These are phyloP conservation scores for Smutsia temminckii DNA, from an alignment of 2,797 vertebrate genomes.

Conservation along the genomic window DNA sequence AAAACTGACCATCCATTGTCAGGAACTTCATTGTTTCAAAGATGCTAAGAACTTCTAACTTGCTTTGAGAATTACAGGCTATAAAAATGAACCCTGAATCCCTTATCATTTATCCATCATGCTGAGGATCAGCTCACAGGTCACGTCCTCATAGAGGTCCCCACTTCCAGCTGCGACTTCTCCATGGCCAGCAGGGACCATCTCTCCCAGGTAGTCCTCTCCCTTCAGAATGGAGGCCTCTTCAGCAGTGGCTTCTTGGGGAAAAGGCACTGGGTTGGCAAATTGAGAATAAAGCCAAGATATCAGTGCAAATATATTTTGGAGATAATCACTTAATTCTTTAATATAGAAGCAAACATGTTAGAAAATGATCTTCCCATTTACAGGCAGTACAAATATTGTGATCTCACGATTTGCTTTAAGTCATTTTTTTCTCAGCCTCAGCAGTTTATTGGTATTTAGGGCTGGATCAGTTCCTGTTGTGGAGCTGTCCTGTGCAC, in stretches of 20 bases:
- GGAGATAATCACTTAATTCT: not conserved
- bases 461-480: rapidly evolving
- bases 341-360: not conserved
- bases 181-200: not conserved
- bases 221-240: not conserved
- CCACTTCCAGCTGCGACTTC: rapidly evolving
- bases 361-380: rapidly evolving
- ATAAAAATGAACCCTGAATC: rapidly evolving
- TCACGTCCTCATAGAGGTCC: not conserved
- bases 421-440: rapidly evolving
- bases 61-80: rapidly evolving
- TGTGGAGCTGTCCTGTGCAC: not conserved
- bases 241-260: not conserved
- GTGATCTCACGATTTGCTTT: not conserved
- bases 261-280: not conserved
- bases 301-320: not conserved
- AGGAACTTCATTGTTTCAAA: not conserved
- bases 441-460: rapidly evolving
- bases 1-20: not conserved
- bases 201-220: not conserved
- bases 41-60: not conserved
- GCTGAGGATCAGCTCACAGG: conserved; percentile 60
- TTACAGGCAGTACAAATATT: not conserved
- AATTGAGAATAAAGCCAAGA: not conserved
- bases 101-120: not conserved